phyloP scores from a whole-genome alignment of 2,797 vertebrate genomes.

The Brachyalestes nurse region DNA sequence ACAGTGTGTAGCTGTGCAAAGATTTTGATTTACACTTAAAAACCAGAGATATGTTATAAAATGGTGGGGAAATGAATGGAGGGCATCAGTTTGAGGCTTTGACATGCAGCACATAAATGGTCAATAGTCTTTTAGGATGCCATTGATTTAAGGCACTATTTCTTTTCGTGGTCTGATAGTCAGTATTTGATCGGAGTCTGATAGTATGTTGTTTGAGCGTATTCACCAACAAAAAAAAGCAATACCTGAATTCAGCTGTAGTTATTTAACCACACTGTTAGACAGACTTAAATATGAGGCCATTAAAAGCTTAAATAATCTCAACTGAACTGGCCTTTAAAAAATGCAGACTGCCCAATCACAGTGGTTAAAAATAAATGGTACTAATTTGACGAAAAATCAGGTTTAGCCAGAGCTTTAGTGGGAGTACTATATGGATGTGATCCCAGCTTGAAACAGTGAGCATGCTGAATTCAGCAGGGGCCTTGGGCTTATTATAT shows the following conservation, averaged over 20 bases:
- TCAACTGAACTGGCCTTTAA: neutral
- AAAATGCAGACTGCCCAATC: slow-evolving; percentile 24
- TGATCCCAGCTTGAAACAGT: neutral
- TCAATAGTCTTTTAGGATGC: slow-evolving; percentile 83
- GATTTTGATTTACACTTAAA: slow-evolving; percentile 24
- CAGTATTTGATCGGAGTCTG: slow-evolving; percentile 14
- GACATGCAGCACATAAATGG: slow-evolving; percentile 44
- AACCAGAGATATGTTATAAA: neutral
- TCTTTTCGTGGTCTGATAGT: slow-evolving; percentile 63
- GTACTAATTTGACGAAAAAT: neutral
- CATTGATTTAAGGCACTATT: slow-evolving; percentile 99
- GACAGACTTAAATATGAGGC: slow-evolving; percentile 4
- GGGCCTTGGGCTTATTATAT: slow-evolving; percentile 17
- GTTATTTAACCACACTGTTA: slow-evolving; percentile 17
- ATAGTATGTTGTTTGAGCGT: slow-evolving; percentile 7
- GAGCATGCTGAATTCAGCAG: neutral
- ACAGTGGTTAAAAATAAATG: slow-evolving; percentile 50
- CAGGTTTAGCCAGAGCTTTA: neutral
- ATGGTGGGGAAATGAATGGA: slow-evolving; percentile 12
- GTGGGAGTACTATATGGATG: neutral
- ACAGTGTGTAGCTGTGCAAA: slow-evolving; percentile 44
- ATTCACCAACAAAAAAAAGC: neutral
- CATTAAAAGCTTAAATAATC: neutral
- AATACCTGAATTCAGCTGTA: slow-evolving; percentile 32
- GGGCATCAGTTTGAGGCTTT: slow-evolving; percentile 37